Evolutionary conservation across 1,140 invertebrate genomes (phyloP).

Genomic region (Caenorhabditis inopinata): DNA sequence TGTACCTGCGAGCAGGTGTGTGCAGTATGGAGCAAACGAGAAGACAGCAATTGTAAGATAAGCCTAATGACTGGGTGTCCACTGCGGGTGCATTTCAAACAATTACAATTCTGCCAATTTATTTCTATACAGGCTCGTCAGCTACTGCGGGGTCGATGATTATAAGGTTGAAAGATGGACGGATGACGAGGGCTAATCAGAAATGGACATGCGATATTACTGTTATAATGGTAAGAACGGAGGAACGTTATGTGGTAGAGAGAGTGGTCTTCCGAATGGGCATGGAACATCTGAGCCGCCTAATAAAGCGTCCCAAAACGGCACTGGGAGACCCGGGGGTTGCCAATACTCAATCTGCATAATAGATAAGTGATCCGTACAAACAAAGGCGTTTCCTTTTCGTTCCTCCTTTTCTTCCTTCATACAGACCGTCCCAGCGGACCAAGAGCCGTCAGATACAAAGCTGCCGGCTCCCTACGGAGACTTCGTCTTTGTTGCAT

Average conservation of each 20-base stretch:
- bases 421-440: background rate
- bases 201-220: slow-evolving; percentile 27
- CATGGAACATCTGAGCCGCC: background rate
- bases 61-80: slow-evolving; percentile 24
- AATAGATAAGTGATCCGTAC: slow-evolving; percentile 31
- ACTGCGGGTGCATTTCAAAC: background rate
- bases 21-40: slow-evolving; percentile 4
- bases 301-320: background rate
- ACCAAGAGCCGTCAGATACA: background rate
- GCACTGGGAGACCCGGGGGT: background rate
- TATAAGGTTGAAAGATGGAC: background rate
- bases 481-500: background rate
- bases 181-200: slow-evolving; percentile 26
- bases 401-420: background rate
- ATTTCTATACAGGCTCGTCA: background rate
- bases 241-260: no score
- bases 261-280: no score
- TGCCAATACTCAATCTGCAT: slow-evolving; percentile 28
- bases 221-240: background rate
- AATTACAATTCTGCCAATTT: background rate
- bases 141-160: no score
- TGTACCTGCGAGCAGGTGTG: slow-evolving; percentile 15
- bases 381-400: slow-evolving; percentile 24
- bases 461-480: slow-evolving; percentile 7
- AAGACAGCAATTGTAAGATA: background rate